Conservation (phyloP, 1,140 invertebrate species). For the Pomacea maculata region DNA sequence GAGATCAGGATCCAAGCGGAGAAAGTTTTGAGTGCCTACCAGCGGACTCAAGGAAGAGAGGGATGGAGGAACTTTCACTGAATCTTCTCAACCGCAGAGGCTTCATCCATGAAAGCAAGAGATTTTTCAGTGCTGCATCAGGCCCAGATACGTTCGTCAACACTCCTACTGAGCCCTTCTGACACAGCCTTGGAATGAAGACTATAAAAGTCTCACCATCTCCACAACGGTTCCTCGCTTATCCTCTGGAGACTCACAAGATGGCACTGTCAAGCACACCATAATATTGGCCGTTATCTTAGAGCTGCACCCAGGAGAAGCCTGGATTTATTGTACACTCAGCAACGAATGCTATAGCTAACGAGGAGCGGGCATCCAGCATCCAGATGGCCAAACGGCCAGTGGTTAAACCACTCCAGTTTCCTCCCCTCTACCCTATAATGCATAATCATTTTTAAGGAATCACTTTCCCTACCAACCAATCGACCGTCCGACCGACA, state of each 20-base stretch:
- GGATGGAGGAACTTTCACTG: not conserved
- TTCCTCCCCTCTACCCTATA: not conserved
- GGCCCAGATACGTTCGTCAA: no score
- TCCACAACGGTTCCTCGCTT: not conserved
- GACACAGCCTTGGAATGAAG: not conserved
- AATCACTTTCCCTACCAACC: not conserved
- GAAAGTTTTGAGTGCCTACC: not conserved
- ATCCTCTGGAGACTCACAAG: not conserved
- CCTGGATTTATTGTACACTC: not conserved
- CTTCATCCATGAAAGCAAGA: not conserved
- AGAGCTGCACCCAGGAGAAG: not conserved
- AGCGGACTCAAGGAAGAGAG: not conserved
- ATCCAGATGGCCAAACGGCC: not conserved
- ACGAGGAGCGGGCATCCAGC: not conserved
- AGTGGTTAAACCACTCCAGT: not conserved
- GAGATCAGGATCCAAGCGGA: not conserved
- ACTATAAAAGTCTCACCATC: not conserved
- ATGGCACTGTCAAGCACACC: not conserved
- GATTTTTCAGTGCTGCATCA: not conserved
- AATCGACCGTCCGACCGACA: not conserved
- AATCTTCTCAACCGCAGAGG: not conserved
- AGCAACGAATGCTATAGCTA: slow-evolving; percentile 5
- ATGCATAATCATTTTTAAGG: not conserved
- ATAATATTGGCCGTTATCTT: not conserved
- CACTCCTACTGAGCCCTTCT: not conserved